phyloP scores from a whole-genome alignment of 2,888 invertebrate genomes.

The Phrixothrix hirtus region DNA sequence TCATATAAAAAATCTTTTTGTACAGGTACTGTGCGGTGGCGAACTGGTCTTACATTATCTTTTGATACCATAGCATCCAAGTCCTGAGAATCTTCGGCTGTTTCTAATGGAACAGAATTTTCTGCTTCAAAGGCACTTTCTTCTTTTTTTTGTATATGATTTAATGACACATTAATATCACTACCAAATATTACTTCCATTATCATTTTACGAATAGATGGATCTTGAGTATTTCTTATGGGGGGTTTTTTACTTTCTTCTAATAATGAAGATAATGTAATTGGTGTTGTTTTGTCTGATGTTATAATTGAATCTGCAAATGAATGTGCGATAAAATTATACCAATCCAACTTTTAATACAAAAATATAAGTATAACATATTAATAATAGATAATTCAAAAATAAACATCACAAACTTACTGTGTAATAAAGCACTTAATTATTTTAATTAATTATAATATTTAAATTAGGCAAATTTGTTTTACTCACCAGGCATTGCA shows the following conservation, averaged over 20 bases:
- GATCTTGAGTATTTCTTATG: constrained; percentile 35
- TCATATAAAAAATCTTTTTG: constrained; percentile 74
- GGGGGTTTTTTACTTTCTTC: constrained; percentile 7
- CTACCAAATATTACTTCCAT: constrained; percentile 54
- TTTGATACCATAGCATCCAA: background rate
- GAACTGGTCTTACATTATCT: constrained; percentile 59
- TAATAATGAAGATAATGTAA: no score
- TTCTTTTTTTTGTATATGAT: background rate
- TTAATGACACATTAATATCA: background rate
- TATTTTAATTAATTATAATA: no score
- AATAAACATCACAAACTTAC: no score
- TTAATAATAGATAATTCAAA: no score
- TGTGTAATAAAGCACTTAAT: no score
- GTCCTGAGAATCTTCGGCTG: constrained; percentile 8
- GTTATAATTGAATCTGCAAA: no score
- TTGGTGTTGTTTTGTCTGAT: no score
- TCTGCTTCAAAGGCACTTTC: background rate
- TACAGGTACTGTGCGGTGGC: constrained; percentile 58
- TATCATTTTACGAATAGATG: constrained; percentile 49
- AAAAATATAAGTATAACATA: no score
- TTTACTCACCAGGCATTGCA: background rate
- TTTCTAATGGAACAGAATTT: background rate
- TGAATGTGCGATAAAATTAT: no score
- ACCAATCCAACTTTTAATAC: no score
- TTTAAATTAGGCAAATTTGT: no score